These are phyloP conservation scores for Synanthedon andrenaeformis DNA, from an alignment of 2,888 invertebrate species.

Conservation along the genomic window DNA sequence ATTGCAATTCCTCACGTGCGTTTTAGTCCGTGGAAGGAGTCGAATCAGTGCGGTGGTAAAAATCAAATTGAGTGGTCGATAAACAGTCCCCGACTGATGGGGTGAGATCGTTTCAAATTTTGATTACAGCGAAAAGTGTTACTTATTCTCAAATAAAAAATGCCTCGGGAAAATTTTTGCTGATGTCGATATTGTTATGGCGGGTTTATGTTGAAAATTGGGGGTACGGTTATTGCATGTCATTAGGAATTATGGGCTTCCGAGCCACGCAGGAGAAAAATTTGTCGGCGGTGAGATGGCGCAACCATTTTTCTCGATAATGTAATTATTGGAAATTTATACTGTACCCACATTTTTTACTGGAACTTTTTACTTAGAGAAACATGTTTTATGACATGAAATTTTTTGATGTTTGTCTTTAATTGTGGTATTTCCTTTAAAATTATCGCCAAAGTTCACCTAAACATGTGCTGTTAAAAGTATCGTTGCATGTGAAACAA, in stretches of 20 bases:
- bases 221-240: constrained; percentile 71
- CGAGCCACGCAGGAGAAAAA: constrained; percentile 50
- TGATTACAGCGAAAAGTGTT: constrained; percentile 67
- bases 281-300: constrained; percentile 46
- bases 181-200: constrained; percentile 72
- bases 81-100: constrained; percentile 39
- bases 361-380: neutral
- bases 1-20: constrained; percentile 36
- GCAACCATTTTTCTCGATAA: constrained; percentile 52
- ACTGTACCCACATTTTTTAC: constrained; percentile 23
- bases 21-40: constrained; percentile 39
- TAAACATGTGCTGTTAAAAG: neutral
- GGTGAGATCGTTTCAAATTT: constrained; percentile 46
- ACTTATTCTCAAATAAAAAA: constrained; percentile 67
- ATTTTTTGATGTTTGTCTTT: neutral
- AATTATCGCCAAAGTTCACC: neutral
- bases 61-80: constrained; percentile 68
- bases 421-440: neutral
- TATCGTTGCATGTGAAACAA: constrained; percentile 14
- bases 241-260: constrained; percentile 71
- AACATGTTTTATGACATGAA: neutral
- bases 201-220: constrained; percentile 70
- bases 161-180: constrained; percentile 49
- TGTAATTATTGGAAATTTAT: constrained; percentile 70
- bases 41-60: constrained; percentile 60